Evolutionary conservation across 2,888 invertebrate genomes (phyloP).

Genomic region (Petrolisthes cinctipes): DNA sequence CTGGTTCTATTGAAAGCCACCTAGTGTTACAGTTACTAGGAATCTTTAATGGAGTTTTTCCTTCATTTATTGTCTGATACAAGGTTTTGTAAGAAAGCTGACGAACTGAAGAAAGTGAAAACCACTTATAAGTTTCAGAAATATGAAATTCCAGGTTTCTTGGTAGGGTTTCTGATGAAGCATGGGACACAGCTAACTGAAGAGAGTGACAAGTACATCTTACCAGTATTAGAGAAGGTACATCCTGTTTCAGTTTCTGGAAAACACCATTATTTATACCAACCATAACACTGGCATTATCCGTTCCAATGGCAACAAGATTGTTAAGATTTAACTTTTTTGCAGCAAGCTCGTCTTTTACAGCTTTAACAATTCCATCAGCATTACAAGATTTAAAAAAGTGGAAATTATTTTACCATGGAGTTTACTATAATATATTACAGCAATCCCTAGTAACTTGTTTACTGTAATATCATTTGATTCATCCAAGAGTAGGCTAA

Average conservation of each 20-base stretch:
- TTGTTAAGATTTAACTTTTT: constrained; percentile 28
- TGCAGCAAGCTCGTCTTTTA: constrained; percentile 6
- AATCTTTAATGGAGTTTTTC: constrained; percentile 3
- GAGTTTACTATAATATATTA: constrained; percentile 33
- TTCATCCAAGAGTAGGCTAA: constrained; percentile 26
- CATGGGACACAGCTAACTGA: constrained; percentile 30
- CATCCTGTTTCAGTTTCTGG: constrained; percentile 34
- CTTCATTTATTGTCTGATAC: constrained; percentile 23
- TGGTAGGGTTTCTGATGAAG: constrained; percentile 31
- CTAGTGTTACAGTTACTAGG: constrained; percentile 14
- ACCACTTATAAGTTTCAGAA: constrained; percentile 19
- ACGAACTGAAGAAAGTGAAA: constrained; percentile 15
- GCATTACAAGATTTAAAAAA: constrained; percentile 35
- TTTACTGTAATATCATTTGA: constrained; percentile 21
- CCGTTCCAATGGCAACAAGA: constrained; percentile 41
- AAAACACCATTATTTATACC: constrained; percentile 46
- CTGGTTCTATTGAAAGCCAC: constrained; percentile 18
- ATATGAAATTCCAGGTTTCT: constrained; percentile 26
- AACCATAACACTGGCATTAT: constrained; percentile 46
- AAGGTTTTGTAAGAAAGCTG: not conserved
- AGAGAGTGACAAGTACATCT: constrained; percentile 14
- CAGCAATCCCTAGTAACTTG: constrained; percentile 31
- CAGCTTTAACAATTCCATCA: constrained; percentile 22
- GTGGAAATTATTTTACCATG: constrained; percentile 20
- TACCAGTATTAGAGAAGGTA: constrained; percentile 25